These are phyloP conservation scores for Calidris pygmaea DNA, from an alignment of 2,113 vertebrate species.

Conservation along the genomic window DNA sequence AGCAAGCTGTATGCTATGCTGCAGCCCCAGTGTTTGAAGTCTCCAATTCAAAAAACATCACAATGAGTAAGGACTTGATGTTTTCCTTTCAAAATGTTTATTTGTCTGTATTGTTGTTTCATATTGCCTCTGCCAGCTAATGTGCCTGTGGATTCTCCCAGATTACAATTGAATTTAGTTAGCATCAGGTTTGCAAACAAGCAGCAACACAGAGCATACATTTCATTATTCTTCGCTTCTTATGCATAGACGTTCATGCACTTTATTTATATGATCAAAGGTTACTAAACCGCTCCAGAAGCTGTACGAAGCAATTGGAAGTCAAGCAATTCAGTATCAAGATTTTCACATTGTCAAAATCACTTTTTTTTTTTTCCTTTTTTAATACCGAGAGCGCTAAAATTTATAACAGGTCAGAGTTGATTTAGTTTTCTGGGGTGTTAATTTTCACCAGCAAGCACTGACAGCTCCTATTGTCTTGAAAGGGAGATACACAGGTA, in stretches of 20 bases:
- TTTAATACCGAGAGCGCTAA: not conserved
- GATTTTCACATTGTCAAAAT: not conserved
- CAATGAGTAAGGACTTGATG: not conserved
- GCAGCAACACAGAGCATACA: not conserved
- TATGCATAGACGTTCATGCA: not conserved
- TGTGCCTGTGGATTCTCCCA: not conserved
- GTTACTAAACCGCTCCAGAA: not conserved
- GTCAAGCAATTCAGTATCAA: not conserved
- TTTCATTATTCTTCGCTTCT: not conserved
- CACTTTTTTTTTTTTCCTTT: not conserved
- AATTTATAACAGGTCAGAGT: not conserved
- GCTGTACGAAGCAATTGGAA: not conserved
- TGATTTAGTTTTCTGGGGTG: not conserved
- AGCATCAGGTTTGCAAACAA: not conserved
- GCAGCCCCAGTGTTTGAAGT: not conserved
- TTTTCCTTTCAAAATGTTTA: not conserved
- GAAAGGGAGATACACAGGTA: not conserved
- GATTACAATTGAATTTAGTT: not conserved
- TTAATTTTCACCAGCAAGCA: not conserved
- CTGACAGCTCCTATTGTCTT: not conserved
- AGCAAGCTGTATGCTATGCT: not conserved
- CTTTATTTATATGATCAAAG: not conserved
- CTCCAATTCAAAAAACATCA: not conserved
- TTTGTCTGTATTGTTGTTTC: not conserved
- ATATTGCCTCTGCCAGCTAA: not conserved